Percentiles rank a stretch among this genome's conserved stretches.
Conservation (phyloP, 92 coral and sea anemone species). For the Parazoanthus atlanticus region DNA sequence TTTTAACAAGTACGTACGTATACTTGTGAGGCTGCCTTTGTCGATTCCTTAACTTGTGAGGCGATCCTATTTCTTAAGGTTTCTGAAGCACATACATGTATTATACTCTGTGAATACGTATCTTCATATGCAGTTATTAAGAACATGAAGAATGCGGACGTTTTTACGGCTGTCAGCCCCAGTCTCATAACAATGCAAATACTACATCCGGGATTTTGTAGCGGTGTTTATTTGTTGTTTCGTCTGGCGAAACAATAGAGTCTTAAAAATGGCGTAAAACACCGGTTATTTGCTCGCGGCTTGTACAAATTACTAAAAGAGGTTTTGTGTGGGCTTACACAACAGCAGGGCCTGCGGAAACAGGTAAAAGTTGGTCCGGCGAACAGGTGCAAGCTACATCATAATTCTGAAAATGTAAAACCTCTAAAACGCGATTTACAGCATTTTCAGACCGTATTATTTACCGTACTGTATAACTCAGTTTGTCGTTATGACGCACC, state of each 20-base stretch:
- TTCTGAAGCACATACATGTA: no score
- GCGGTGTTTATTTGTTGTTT: neutral
- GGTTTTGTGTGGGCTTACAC: neutral
- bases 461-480: no score
- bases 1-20: neutral
- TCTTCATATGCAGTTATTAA: neutral
- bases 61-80: neutral
- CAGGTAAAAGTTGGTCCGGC: no score
- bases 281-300: neutral
- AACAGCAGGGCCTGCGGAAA: no score
- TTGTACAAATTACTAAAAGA: neutral
- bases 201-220: neutral
- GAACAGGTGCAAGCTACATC: no score
- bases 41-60: neutral
- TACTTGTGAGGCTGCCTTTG: neutral
- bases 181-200: neutral
- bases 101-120: no score
- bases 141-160: neutral
- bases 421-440: no score
- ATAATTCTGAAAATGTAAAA: no score
- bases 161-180: neutral
- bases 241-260: neutral
- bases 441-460: no score
- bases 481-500: no score
- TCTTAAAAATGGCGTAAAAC: neutral